Conservation (phyloP, 2,797 vertebrate genomes). For the Tapirus indicus region DNA sequence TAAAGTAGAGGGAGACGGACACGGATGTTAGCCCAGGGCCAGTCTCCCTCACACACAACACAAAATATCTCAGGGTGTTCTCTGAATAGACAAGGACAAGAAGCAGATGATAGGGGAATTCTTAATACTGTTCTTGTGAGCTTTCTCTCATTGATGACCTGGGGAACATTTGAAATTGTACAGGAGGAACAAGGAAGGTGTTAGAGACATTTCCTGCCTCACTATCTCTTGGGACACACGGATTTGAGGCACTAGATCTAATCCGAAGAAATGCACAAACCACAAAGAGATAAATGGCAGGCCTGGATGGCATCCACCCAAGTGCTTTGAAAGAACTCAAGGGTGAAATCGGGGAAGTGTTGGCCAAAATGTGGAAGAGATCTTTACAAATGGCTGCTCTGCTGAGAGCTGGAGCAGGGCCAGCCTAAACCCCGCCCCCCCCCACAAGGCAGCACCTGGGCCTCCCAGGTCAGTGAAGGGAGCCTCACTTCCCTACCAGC, state of each 20-base stretch:
- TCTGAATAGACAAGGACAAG: background rate
- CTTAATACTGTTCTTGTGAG: background rate
- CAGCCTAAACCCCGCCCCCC: fast-evolving
- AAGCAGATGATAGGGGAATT: background rate
- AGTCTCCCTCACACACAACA: too few relatives aligned
- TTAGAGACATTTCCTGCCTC: background rate
- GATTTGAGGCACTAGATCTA: background rate
- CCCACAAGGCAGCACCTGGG: background rate
- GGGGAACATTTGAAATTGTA: background rate
- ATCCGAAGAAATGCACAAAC: background rate
- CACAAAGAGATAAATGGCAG: background rate
- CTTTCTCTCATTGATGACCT: background rate
- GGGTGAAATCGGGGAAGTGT: constrained; percentile 28
- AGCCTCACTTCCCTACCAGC: background rate
- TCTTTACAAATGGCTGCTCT: background rate
- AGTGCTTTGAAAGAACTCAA: constrained; percentile 50
- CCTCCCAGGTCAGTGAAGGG: background rate
- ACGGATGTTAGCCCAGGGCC: too few relatives aligned
- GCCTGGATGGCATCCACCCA: background rate
- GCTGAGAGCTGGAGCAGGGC: background rate
- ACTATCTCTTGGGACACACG: background rate
- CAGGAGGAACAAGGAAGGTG: background rate
- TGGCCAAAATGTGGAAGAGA: background rate
- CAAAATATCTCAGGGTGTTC: background rate
- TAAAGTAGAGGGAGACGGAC: too few relatives aligned